Evolutionary conservation across 2,113 vertebrate genomes (phyloP).

Genomic region (Menidia beryllina): DNA sequence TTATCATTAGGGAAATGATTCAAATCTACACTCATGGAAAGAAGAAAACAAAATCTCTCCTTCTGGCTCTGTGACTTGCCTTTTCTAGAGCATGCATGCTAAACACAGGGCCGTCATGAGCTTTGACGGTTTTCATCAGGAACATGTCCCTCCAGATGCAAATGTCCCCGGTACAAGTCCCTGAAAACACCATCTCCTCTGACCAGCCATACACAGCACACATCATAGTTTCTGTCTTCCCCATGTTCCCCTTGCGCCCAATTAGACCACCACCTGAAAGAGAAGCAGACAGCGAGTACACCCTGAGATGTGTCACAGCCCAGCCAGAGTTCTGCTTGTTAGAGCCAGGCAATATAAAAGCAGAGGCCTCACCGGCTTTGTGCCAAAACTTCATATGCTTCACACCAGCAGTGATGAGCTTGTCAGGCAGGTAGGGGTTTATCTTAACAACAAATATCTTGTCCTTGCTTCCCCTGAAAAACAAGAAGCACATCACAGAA

Average conservation of each 20-base stretch:
- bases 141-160: slow-evolving; percentile 98
- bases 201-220: slow-evolving; percentile 97
- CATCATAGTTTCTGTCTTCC: slow-evolving; percentile 97
- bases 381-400: slow-evolving; percentile 99
- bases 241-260: slow-evolving; percentile 92
- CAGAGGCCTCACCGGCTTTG: slow-evolving; percentile 88
- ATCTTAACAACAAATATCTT: slow-evolving; percentile 99
- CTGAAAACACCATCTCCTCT: slow-evolving; percentile 96
- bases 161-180: slow-evolving; percentile 94
- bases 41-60: background rate
- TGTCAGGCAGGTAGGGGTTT: slow-evolving; percentile 95
- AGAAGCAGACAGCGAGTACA: slow-evolving; percentile 15
- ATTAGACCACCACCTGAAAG: slow-evolving; percentile 93
- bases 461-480: slow-evolving; percentile 96
- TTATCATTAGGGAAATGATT: background rate
- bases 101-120: slow-evolving; percentile 97
- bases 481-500: slow-evolving; percentile 42
- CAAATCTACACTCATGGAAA: background rate
- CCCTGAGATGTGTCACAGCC: slow-evolving; percentile 34
- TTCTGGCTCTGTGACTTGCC: slow-evolving; percentile 76
- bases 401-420: slow-evolving; percentile 96
- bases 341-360: slow-evolving; percentile 21
- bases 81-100: slow-evolving; percentile 98
- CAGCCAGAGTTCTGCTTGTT: slow-evolving; percentile 40
- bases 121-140: slow-evolving; percentile 96